Base-by-base conservation (phyloP, 2,113 vertebrate species). In the Mustela nigripes region DNA sequence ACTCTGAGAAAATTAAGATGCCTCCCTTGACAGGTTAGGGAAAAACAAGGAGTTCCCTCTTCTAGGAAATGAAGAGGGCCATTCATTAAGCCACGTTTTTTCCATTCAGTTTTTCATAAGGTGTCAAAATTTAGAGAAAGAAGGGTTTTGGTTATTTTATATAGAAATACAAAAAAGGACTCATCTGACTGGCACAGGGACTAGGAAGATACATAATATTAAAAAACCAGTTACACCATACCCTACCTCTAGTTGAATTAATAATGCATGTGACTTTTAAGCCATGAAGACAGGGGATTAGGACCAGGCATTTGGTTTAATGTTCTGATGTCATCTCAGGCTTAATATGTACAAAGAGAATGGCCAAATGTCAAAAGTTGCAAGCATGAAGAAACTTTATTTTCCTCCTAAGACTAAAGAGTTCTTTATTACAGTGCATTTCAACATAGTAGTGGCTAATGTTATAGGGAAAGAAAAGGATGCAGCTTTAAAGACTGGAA, bases 401-500 rank as follows among this genome's bases (percentile, higher is more conserved):
- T 63, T 83, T 79, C 81, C 33, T 63, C 22, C 74, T 28, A 42
- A 69, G 65, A 56, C 71, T 71, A 67, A 94, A 48, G 16, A 19
- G 69, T 84, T 28, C 11, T 4, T 22, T 71, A 7, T 84, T 33
- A 60, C 21, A 31, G 42, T 56, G 2, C 50, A n/a, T 94, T n/a
- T 92, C 73, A 50, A n/a, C 11, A 39, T 62, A 28, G 12, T n/a
- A 24, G 31, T 58, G 56, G 26, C 31, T 86, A 91, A 88, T 73
- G n/a, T 42, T 69, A 71, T 18, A 82, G 9, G n/a, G 39, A 50
- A 56, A 74, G 58, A 42, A 89, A 36, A 90, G 67, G 8, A 89
- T 87, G 90, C 42, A 15, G 58, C 48, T 81, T 85, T 50, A 96
- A 91, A 85, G 48, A 94, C 62, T 45, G 33, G 31, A 95, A 97